Base-by-base conservation (phyloP, 2,113 vertebrate species). In the Vimba vimba region DNA sequence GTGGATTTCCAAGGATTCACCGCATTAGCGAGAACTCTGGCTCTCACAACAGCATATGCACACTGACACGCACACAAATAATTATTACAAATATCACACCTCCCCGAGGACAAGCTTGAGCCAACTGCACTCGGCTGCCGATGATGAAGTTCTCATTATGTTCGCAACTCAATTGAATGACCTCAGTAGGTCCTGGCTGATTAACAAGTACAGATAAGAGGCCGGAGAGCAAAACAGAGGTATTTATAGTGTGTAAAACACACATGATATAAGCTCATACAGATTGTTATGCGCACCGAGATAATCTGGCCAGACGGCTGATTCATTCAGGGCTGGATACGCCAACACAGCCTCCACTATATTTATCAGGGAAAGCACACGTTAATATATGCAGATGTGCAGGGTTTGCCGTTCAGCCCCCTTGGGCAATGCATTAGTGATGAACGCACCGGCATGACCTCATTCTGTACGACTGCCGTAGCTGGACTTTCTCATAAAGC, bases 41-140 rank as follows among this genome's bases (percentile, higher is more conserved):
- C 36, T 43, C 52, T 36, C 60, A 84, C 60, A 11, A 62, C 78
- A 57, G 66, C 81, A 87, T 47, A 60, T 25, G 17, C 45, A 86
- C 69, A 83, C 69, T 80, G 62, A 79, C 76, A 36, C 87, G 8
- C 30, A 47, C 80, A 81, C 74, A 73, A 30, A 88, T 80, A 84
- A 83, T 79, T 87, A 88, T 92, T 91, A 90, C 50, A 66, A 43
- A 87, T 89, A 90, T 82, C 91, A 91, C 87, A 90, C 77, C 88
- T 78, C 83, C 89, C 79, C 4, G 27, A 77, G 60, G 68, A 74
- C 50, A 60, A 27, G 33, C 73, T 75, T 33, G 52, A 66, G 75
- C 86, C 79, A 89, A 62, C 84, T 77, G 88, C 47, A 77, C 68
- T 23, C 71, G 43, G 82, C 76, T 69, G 78, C n/a, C 1, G 36